Conservation (phyloP, 2,113 vertebrate genomes). For the Mesembrinibis cayennensis region DNA sequence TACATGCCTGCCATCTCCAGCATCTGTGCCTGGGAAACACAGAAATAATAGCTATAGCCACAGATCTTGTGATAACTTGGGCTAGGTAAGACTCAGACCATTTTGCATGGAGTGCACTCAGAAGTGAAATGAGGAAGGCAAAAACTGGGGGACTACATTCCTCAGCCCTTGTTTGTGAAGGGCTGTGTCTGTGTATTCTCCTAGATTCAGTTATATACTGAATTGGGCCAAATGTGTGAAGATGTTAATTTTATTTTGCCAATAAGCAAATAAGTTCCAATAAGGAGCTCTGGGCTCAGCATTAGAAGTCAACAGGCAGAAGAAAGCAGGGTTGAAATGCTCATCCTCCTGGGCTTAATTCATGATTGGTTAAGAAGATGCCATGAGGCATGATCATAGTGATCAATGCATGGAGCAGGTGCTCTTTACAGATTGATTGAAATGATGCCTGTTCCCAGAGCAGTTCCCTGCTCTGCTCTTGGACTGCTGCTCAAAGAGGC, state of each 20-base stretch:
- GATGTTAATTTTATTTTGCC: background rate
- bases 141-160: background rate
- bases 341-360: background rate
- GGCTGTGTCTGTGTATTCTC: background rate
- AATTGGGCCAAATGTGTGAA: background rate
- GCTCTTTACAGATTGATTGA: background rate
- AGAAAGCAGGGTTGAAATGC: background rate
- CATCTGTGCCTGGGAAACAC: background rate
- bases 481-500: background rate
- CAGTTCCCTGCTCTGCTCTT: background rate
- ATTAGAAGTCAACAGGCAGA: background rate
- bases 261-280: background rate
- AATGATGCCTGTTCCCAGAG: background rate
- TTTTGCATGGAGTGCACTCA: background rate
- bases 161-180: background rate
- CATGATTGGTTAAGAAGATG: background rate
- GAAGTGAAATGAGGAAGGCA: background rate
- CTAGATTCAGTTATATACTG: background rate
- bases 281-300: too few species aligned
- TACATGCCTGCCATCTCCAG: background rate
- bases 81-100: background rate
- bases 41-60: background rate
- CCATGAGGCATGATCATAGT: background rate
- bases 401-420: background rate
- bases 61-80: background rate